Evolutionary conservation across 2,888 invertebrate genomes (phyloP).

Genomic region (Acanthoscelides obtectus): DNA sequence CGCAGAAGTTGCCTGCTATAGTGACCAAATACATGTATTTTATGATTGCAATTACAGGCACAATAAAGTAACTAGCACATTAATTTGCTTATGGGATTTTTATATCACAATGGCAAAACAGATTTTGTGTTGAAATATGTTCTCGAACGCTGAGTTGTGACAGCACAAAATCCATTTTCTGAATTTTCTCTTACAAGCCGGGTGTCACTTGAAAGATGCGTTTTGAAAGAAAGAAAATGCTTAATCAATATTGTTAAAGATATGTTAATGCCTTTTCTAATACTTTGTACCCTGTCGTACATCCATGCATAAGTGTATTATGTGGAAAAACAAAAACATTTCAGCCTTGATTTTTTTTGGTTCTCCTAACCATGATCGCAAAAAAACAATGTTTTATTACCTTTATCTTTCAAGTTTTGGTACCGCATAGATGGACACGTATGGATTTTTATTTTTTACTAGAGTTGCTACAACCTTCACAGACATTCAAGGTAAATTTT

Average conservation of each 20-base stretch:
- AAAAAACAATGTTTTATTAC: too few species aligned
- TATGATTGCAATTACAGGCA: constrained; percentile 44
- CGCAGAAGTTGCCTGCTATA: background rate
- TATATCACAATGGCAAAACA: constrained; percentile 42
- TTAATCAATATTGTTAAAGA: background rate
- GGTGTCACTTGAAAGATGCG: background rate
- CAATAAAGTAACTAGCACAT: constrained; percentile 44
- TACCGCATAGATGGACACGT: too few species aligned
- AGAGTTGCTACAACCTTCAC: background rate
- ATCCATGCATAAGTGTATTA: background rate
- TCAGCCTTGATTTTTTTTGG: too few species aligned
- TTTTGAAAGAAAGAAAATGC: background rate
- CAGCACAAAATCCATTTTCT: background rate
- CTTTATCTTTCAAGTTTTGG: too few species aligned
- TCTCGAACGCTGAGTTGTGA: background rate
- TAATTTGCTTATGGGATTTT: constrained; percentile 30
- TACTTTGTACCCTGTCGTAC: background rate
- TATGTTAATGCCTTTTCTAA: background rate
- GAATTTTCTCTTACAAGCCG: background rate
- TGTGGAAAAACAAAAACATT: too few species aligned
- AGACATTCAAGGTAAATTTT: background rate
- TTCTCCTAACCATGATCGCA: too few species aligned
- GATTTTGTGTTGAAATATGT: constrained; percentile 30
- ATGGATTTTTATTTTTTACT: too few species aligned
- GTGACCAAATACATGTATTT: constrained; percentile 21